Evolutionary conservation across 2,113 vertebrate genomes (phyloP).

Genomic region (Grus americana): DNA sequence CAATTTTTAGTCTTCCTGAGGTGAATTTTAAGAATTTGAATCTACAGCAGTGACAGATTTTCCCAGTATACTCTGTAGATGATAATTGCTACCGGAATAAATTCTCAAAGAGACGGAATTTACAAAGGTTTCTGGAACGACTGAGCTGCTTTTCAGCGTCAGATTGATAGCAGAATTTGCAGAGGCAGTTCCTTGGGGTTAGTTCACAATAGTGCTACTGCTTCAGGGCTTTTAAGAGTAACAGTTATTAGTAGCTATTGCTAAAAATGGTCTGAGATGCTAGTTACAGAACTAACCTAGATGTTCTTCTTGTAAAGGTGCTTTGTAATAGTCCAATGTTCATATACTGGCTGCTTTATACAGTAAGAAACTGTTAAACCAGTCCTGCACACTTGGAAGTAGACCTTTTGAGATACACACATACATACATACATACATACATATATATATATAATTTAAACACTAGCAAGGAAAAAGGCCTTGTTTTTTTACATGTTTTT

Average conservation of each 20-base stretch:
- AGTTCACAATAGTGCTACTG: neutral
- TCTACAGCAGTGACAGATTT: neutral
- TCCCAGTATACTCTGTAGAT: neutral
- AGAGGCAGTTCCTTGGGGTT: constrained; percentile 3
- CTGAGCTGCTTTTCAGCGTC: neutral
- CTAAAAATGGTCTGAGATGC: neutral
- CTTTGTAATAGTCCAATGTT: neutral
- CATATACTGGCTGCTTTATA: neutral
- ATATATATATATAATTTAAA: neutral
- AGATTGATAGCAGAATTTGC: constrained; percentile 47
- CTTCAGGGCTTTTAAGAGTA: constrained; percentile 46
- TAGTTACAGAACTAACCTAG: neutral
- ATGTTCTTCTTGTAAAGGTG: neutral
- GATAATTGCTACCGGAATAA: constrained; percentile 20
- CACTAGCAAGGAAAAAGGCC: neutral
- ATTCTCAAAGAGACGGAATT: constrained; percentile 49
- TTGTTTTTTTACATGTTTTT: constrained; percentile 45
- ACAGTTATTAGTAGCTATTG: constrained; percentile 21
- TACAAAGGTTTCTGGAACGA: constrained; percentile 19
- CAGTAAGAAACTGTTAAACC: constrained; percentile 12
- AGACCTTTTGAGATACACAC: neutral
- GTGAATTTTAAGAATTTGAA: neutral
- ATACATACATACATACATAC: too few relatives aligned
- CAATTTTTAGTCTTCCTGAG: neutral
- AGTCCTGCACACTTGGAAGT: neutral